Percentiles rank a stretch among this genome's conserved stretches.
Conservation (phyloP, 1,140 invertebrate genomes). For the Protaetia brevitarsis region DNA sequence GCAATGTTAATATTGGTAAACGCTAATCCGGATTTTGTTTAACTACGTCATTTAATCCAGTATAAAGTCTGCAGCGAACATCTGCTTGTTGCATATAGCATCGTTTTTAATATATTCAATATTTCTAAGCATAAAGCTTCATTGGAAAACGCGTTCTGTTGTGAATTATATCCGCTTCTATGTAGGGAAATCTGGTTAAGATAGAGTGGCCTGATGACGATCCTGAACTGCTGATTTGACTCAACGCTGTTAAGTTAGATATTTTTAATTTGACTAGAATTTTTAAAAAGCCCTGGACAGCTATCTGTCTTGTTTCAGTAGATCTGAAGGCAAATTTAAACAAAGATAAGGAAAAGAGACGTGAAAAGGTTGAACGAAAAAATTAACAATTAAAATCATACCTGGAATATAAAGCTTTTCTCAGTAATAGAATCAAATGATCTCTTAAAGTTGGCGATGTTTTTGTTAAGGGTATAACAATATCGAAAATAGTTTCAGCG, state of each 20-base stretch:
- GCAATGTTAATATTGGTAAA: conserved; percentile 50
- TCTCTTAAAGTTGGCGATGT: conserved; percentile 52
- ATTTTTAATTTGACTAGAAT: conserved; percentile 55
- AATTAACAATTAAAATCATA: conserved; percentile 29
- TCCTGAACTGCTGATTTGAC: conserved; percentile 46
- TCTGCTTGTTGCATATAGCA: conserved; percentile 59
- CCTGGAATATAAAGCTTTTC: conserved; percentile 57
- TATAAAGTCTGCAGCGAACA: conserved; percentile 56
- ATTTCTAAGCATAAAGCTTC: conserved; percentile 59
- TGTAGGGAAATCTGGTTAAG: conserved; percentile 53
- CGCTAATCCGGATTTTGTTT: conserved; percentile 49
- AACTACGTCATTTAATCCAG: conserved; percentile 50
- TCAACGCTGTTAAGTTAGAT: conserved; percentile 48
- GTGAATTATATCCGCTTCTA: conserved; percentile 40
- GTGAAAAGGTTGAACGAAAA: background rate
- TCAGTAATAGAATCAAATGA: conserved; percentile 54
- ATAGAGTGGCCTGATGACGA: conserved; percentile 42
- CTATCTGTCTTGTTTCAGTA: conserved; percentile 52
- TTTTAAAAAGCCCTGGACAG: conserved; percentile 56
- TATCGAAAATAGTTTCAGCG: conserved; percentile 51
- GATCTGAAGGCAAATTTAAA: conserved; percentile 38
- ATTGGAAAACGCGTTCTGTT: conserved; percentile 48
- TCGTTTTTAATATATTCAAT: conserved; percentile 56
- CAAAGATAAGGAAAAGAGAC: background rate
- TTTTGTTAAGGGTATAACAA: conserved; percentile 53